Percentiles rank a stretch among this genome's conserved stretches.
Evolutionary conservation across 2,113 vertebrate genomes (phyloP).

Genomic region (Tupaia tana): DNA sequence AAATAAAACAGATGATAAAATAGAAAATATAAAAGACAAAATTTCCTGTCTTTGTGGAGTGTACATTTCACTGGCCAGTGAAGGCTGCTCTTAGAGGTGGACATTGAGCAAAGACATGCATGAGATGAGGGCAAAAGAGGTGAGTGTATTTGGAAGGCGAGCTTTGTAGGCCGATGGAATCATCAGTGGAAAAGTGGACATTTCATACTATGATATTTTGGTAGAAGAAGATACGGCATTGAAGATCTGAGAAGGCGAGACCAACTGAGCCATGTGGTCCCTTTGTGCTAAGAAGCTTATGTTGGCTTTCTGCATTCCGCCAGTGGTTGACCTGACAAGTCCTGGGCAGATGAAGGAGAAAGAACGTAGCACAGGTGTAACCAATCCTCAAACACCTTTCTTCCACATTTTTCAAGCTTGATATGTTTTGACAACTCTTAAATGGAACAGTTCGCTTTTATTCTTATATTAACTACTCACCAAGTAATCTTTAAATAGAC

Average conservation of each 20-base stretch:
- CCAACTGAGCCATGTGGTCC: fast-evolving
- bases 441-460: neutral
- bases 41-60: neutral
- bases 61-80: fast-evolving
- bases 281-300: fast-evolving
- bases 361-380: fast-evolving
- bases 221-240: neutral
- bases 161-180: neutral
- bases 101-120: fast-evolving
- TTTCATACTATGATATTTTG: neutral
- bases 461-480: neutral
- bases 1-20: too few species aligned
- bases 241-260: fast-evolving
- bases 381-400: neutral
- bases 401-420: too few species aligned
- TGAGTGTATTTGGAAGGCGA: fast-evolving
- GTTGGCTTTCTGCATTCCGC: fast-evolving
- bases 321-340: fast-evolving
- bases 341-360: neutral
- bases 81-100: neutral
- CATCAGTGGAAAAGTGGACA: fast-evolving
- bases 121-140: too few species aligned
- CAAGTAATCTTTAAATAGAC: neutral
- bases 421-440: neutral
- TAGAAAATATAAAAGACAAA: too few species aligned